A percentile compares a stretch with the other conserved stretches of the same genome.
Conservation (phyloP, 2,113 vertebrate genomes). For the Capricornis sumatraensis region DNA sequence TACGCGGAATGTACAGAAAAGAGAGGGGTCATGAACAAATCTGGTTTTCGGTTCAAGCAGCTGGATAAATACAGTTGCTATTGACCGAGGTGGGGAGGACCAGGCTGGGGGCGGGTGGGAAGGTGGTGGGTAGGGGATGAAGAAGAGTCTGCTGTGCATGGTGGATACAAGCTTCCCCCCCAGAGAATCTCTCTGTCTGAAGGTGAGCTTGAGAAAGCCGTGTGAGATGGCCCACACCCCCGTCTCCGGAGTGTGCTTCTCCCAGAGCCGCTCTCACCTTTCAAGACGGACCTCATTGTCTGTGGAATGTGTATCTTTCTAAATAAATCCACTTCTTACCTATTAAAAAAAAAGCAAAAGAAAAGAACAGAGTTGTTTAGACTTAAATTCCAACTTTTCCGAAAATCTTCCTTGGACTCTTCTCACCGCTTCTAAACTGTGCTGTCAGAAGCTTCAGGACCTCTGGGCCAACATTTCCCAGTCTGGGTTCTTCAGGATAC, state of each 20-base stretch:
- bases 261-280: neutral
- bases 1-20: neutral
- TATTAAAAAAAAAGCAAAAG: neutral
- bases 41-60: neutral
- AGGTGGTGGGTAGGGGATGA: neutral
- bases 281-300: neutral
- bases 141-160: fast-evolving
- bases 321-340: neutral
- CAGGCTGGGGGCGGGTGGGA: fast-evolving
- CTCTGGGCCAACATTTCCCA: neutral
- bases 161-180: neutral
- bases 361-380: neutral
- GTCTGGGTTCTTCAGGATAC: neutral
- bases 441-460: neutral
- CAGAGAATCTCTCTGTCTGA: neutral
- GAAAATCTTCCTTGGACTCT: neutral
- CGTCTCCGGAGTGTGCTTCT: neutral
- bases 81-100: neutral
- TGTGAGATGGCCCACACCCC: neutral
- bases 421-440: neutral
- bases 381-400: neutral
- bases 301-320: neutral
- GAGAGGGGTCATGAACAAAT: neutral
- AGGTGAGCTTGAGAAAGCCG: neutral
- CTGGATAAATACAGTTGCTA: neutral